A percentile compares a stretch with the other conserved stretches of the same genome.
Evolutionary conservation across 2,797 vertebrate genomes (phyloP).

Genomic region (Dendrocincla tyrannina): DNA sequence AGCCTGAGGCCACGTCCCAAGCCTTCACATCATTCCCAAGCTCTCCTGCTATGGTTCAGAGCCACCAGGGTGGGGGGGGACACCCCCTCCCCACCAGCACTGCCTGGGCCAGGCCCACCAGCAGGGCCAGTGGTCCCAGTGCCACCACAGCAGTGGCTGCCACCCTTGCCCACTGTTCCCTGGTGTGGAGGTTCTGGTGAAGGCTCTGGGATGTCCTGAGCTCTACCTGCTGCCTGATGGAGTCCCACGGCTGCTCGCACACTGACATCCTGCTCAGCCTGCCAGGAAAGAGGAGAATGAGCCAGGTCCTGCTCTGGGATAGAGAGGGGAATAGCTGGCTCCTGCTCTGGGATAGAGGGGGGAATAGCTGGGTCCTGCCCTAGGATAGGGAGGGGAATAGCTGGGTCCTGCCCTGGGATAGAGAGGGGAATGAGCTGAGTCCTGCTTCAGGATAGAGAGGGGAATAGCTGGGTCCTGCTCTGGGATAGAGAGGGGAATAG

Average conservation of each 20-base stretch:
- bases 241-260: slow-evolving; percentile 28
- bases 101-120: neutral
- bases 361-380: too few species aligned
- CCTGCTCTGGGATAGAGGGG: neutral
- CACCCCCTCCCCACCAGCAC: neutral
- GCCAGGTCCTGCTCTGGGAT: neutral
- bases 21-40: neutral
- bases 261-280: neutral
- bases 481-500: too few species aligned
- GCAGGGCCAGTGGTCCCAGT: neutral
- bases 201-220: neutral
- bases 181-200: accelerated
- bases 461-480: too few species aligned
- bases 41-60: neutral
- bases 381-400: too few species aligned
- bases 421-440: neutral
- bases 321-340: neutral
- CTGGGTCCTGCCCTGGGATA: too few species aligned
- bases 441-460: too few species aligned
- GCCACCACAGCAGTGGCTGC: neutral
- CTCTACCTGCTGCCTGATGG: slow-evolving; percentile 36
- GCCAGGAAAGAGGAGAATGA: neutral
- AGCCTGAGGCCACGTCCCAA: too few species aligned
- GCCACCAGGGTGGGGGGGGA: neutral
- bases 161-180: neutral